Base-by-base conservation (phyloP, 2,888 invertebrate species). In the Meteorus cinctellus region DNA sequence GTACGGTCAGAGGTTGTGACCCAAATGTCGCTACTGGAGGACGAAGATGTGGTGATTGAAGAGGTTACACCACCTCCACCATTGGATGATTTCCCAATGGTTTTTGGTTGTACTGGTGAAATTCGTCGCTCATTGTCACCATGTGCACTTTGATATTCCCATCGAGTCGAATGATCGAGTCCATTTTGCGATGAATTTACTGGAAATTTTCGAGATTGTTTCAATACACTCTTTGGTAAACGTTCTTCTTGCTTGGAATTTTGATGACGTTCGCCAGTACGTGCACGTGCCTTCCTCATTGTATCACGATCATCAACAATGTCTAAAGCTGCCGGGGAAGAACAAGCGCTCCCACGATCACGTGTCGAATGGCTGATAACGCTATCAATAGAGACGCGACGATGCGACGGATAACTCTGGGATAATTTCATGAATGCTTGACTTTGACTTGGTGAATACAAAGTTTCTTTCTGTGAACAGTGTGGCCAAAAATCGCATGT, bases 401-500 rank as follows among this genome's bases (percentile, higher is more conserved):
- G 90, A 84, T 91, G 90, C 1, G 90, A 89, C 1, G 92, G 92
- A 80, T 92, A 92, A 82, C 92, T 92, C 81, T 92, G 92, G 0
- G 91, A 92, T 1, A 90, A 83, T 66, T 91, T 88, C 91, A 92
- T 91, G 65, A 84, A 84, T 41, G 86, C 81, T 0, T 86, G 84
- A 4, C 79, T 81, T 8, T 87, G 87, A 72, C 80, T 84, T 10
- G 89, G 85, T 1, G 87, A 86, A 68, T 86, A 87, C 34, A 86
- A 77, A 27, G 85, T 87, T 55, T 91, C 91, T 27, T 91, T 87
- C 79, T 91, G 92, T 0, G 91, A 90, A 81, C 92, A 92, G 75
- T 92, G 91, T 19, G 93, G 93, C 93, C 93, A 93, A 88, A 92
- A 93, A 82, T 93, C 92, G 84, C 93, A 93, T 14, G 91, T 91